These are phyloP conservation scores for Ennomos quercinarius DNA, from an alignment of 2,888 invertebrate genomes.

Conservation along the genomic window DNA sequence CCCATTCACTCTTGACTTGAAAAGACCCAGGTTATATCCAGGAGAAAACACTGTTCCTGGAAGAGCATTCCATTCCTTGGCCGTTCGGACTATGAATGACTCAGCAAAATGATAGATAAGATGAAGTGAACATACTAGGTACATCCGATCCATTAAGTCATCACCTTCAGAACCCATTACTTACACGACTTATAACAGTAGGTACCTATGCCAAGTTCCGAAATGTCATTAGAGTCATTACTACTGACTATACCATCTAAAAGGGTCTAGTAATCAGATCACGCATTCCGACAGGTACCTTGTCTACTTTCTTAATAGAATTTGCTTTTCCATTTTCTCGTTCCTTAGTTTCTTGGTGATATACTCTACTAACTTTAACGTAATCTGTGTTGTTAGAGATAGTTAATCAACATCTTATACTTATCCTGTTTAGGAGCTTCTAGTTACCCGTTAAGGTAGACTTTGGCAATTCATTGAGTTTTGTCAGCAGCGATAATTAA, in stretches of 20 bases:
- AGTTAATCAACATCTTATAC: conserved; percentile 9
- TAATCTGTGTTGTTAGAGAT: conserved; percentile 17
- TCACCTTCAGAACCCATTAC: conserved; percentile 1
- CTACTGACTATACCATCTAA: conserved; percentile 55
- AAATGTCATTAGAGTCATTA: conserved; percentile 59
- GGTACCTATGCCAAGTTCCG: conserved; percentile 46
- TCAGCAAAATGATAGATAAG: too few relatives aligned
- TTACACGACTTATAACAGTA: conserved; percentile 4
- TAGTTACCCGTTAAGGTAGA: conserved; percentile 6
- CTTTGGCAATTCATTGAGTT: too few relatives aligned
- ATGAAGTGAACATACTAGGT: too few relatives aligned
- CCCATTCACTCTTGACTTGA: too few relatives aligned
- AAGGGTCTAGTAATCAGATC: conserved; percentile 61
- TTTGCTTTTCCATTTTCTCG: conserved; percentile 52
- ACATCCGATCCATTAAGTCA: not conserved
- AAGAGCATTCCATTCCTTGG: too few relatives aligned
- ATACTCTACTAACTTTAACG: conserved; percentile 2
- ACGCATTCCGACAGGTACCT: conserved; percentile 51
- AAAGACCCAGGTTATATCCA: too few relatives aligned
- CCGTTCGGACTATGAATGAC: too few relatives aligned
- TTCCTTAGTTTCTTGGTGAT: conserved; percentile 40
- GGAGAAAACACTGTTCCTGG: too few relatives aligned
- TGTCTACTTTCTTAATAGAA: conserved; percentile 59
- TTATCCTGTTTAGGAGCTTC: conserved; percentile 15
- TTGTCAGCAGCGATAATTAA: not conserved